Base-by-base conservation (phyloP, 2,888 invertebrate species). In the Drosophila ustulata region DNA sequence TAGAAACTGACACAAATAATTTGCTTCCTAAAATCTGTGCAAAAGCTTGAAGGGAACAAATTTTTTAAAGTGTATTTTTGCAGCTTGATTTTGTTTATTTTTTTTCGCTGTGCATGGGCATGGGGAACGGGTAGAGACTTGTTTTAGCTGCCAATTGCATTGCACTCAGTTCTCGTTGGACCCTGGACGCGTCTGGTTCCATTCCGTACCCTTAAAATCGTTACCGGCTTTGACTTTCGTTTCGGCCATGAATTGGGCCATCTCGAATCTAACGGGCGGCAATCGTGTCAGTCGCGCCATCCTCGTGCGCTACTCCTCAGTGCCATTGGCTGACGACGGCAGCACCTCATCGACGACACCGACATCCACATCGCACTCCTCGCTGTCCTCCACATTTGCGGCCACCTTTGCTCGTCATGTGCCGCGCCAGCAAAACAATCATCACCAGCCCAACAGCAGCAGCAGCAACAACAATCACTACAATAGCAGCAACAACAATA, bases 241-340 rank as follows among this genome's bases (percentile, higher is more conserved):
- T 41, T 49, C 59, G 71, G 82, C 79, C 82, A 92, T 92, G 92
- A 91, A 91, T 85, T 92, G 92, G 92, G 92, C 92, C 75, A 90
- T 92, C 58, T 91, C 92, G 51, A 92, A 92, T 88, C 77, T 92
- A 71, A 91, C 92, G 74, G 92, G 92, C 73, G 89, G 92, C 75
- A 92, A 92, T 90, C 92, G 92, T 13, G 92, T 92, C 57, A 92
- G 92, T 81, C 92, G 91, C 61, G 92, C 92, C 30, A 90, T 92
- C 62, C 90, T 92, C 47, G 91, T 92, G 41, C 91, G 92, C 25
- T 92, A 92, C 71, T 92, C 92, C 9, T 90, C 92, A 39, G 92
- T 92, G 59, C 92, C 92, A 9, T 64, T 90, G 70, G 84, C 88
- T 7, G 91, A 91, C 13, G 80, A 84, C 30, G 75, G 69, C n/a